These are phyloP conservation scores for Cotesia typhae DNA, from an alignment of 1,140 invertebrate genomes.

Conservation along the genomic window DNA sequence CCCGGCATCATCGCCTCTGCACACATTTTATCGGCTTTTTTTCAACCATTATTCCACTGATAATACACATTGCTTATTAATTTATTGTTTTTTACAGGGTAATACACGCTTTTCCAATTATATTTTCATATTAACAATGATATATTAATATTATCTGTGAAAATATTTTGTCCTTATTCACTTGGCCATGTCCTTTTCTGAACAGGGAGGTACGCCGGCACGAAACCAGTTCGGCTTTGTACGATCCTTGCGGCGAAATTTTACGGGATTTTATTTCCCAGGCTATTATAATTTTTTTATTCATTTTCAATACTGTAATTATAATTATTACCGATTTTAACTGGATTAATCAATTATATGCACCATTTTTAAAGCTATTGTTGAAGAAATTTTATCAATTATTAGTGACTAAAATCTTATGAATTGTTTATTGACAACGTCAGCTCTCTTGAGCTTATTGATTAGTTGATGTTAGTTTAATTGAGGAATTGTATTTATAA, in stretches of 20 bases:
- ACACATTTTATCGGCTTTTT: conserved; percentile 10
- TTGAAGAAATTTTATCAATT: too few species aligned
- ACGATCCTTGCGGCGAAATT: conserved; percentile 28
- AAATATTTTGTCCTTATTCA: conserved; percentile 12
- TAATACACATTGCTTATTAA: background rate
- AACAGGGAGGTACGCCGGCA: conserved; percentile 35
- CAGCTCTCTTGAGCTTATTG: too few species aligned
- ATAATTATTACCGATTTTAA: background rate
- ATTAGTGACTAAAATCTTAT: too few species aligned
- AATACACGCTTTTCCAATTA: background rate
- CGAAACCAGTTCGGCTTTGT: conserved; percentile 34
- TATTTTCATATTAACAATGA: background rate
- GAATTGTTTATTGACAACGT: background rate
- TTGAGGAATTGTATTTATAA: background rate
- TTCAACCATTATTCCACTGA: background rate
- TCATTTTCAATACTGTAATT: conserved; percentile 1
- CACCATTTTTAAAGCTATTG: too few species aligned
- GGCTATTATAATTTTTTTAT: background rate
- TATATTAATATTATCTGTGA: background rate
- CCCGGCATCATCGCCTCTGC: conserved; percentile 19
- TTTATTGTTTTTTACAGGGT: conserved; percentile 26
- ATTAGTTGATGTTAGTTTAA: too few species aligned
- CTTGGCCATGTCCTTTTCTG: conserved; percentile 22
- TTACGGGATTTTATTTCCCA: conserved; percentile 16
- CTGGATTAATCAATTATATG: too few species aligned